Conservation (phyloP, 2,888 invertebrate species). For the Strigamia crassipes region DNA sequence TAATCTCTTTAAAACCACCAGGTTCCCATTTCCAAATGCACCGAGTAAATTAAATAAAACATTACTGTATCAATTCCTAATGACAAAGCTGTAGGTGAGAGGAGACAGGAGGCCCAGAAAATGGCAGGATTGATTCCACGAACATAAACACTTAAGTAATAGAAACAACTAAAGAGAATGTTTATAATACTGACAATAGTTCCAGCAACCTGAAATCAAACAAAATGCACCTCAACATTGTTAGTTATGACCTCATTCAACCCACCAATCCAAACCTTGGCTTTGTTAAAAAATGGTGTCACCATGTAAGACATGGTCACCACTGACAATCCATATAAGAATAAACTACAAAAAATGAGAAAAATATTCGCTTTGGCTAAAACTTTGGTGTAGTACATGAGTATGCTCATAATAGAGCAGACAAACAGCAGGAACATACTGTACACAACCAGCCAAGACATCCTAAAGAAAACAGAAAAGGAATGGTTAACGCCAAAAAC, state of each 20-base stretch:
- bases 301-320: slow-evolving; percentile 82
- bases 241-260: slow-evolving; percentile 56
- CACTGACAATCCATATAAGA: slow-evolving; percentile 78
- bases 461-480: slow-evolving; percentile 65
- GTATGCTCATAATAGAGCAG: slow-evolving; percentile 71
- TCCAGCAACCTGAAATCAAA: slow-evolving; percentile 46
- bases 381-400: slow-evolving; percentile 73
- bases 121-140: slow-evolving; percentile 70
- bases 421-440: slow-evolving; percentile 68
- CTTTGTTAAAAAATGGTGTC: slow-evolving; percentile 83
- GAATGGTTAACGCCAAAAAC: slow-evolving; percentile 12
- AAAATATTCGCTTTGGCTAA: slow-evolving; percentile 78
- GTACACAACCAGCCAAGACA: slow-evolving; percentile 82
- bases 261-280: slow-evolving; percentile 65
- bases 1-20: too few relatives aligned
- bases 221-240: background rate
- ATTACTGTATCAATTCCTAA: slow-evolving; percentile 81
- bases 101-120: slow-evolving; percentile 77
- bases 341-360: slow-evolving; percentile 75
- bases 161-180: slow-evolving; percentile 60
- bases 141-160: slow-evolving; percentile 79
- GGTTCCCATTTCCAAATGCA: background rate
- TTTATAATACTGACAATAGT: slow-evolving; percentile 46
- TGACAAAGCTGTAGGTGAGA: slow-evolving; percentile 81
- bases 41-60: background rate